Conservation (phyloP, 2,797 vertebrate genomes). For the Leucoraja ocellata region DNA sequence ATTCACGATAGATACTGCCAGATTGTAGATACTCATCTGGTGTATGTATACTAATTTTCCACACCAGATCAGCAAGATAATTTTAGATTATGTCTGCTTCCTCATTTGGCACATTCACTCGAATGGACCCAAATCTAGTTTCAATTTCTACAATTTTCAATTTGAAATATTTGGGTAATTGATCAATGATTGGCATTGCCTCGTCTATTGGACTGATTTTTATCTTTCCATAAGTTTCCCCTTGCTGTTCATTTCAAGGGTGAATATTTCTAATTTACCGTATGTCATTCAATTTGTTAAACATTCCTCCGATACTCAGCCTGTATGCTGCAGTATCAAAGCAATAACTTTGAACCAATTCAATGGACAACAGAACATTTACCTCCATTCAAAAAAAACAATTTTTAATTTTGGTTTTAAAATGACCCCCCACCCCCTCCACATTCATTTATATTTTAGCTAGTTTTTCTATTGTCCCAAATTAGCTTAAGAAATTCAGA, state of each 20-base stretch:
- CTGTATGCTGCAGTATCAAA: too few relatives aligned
- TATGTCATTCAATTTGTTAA: neutral
- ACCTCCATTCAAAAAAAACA: neutral
- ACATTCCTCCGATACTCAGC: neutral
- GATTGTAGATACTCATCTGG: neutral
- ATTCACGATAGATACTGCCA: neutral
- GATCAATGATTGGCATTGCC: neutral
- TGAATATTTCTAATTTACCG: neutral
- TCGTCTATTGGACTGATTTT: neutral
- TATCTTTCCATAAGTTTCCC: neutral
- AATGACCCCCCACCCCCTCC: neutral
- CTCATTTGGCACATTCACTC: conserved; percentile 8
- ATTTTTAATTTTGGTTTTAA: neutral
- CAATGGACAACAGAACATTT: neutral
- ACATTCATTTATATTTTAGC: neutral
- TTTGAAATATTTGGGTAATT: neutral
- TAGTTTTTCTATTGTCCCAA: too few relatives aligned
- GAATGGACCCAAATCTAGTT: neutral
- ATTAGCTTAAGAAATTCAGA: neutral
- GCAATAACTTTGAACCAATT: neutral
- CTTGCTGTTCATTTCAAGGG: too few relatives aligned
- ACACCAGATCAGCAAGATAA: neutral
- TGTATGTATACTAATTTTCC: neutral
- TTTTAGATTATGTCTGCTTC: conserved; percentile 10
- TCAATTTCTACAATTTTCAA: conserved; percentile 21